Evolutionary conservation across 2,888 invertebrate species (phyloP).

Genomic region (Apamea sordens): DNA sequence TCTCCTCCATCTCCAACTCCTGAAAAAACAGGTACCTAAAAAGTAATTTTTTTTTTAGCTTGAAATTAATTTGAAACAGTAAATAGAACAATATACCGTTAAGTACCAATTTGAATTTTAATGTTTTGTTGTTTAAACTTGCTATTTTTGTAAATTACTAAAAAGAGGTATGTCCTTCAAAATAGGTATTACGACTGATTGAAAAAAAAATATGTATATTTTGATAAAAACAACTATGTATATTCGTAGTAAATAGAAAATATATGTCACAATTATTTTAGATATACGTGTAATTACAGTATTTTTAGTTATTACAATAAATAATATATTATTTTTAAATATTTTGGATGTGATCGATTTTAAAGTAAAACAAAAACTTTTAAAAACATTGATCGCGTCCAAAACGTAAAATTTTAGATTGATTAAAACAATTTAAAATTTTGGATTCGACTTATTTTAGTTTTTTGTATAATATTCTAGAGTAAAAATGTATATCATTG

Average conservation of each 20-base stretch:
- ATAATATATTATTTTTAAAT: constrained; percentile 62
- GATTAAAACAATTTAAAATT: constrained; percentile 66
- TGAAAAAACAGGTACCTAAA: not conserved
- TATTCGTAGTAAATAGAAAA: constrained; percentile 40
- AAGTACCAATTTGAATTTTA: not conserved
- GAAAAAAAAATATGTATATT: constrained; percentile 47
- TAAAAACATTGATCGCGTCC: constrained; percentile 85
- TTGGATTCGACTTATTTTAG: constrained; percentile 42
- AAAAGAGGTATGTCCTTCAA: constrained; percentile 12
- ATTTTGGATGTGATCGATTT: constrained; percentile 88
- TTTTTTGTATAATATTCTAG: constrained; percentile 59
- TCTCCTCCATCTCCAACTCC: not conserved
- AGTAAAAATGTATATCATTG: constrained; percentile 77
- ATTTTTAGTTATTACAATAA: constrained; percentile 61
- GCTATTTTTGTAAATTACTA: constrained; percentile 15
- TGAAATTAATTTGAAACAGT: not conserved
- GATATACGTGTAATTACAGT: constrained; percentile 63
- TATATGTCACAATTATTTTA: constrained; percentile 62
- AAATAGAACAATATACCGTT: not conserved
- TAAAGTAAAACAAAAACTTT: constrained; percentile 62
- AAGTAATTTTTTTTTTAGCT: not conserved
- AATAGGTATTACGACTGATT: constrained; percentile 44
- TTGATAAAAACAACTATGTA: constrained; percentile 29
- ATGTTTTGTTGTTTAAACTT: constrained; percentile 3
- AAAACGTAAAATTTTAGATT: constrained; percentile 71